Conservation (phyloP, 2,113 vertebrate species). For the Daubentonia madagascariensis region DNA sequence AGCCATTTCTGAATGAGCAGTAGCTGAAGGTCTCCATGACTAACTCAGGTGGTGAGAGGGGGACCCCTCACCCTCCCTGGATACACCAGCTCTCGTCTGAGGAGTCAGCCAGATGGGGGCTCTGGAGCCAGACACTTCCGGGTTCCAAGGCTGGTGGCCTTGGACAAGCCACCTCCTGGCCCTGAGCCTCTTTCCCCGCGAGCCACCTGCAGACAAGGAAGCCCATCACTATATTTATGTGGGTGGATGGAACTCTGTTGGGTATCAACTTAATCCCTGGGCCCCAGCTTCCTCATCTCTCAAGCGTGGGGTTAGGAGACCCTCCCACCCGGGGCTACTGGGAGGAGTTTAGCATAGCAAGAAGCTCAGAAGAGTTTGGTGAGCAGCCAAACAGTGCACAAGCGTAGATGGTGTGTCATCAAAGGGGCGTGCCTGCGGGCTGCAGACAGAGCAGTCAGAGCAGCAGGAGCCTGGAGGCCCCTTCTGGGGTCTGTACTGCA, state of each 20-base stretch:
- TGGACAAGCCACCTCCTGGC: slow-evolving; percentile 46
- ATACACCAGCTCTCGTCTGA: slow-evolving; percentile 77
- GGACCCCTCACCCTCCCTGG: not conserved
- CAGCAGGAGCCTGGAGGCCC: not conserved
- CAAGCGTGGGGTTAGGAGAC: not conserved
- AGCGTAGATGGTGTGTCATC: too few relatives aligned
- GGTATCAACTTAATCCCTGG: not conserved
- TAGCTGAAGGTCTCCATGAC: not conserved
- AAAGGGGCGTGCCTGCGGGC: fast-evolving
- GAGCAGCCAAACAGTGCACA: not conserved
- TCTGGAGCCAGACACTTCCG: not conserved
- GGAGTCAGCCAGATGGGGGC: slow-evolving; percentile 78
- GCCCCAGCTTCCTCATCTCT: not conserved
- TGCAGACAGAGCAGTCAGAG: not conserved
- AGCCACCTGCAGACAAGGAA: not conserved
- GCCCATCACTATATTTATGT: too few relatives aligned
- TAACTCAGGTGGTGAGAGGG: not conserved
- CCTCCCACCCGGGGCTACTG: not conserved
- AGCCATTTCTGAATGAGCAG: not conserved
- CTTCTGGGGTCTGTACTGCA: not conserved
- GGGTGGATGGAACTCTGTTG: not conserved
- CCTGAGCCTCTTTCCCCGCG: not conserved
- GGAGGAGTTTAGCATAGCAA: not conserved
- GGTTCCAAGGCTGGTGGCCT: slow-evolving; percentile 77
- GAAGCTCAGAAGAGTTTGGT: not conserved